A percentile compares a stretch with the other conserved stretches of the same genome.
Conservation (phyloP, 2,113 vertebrate species). For the Cyprinodon brontotheroides region DNA sequence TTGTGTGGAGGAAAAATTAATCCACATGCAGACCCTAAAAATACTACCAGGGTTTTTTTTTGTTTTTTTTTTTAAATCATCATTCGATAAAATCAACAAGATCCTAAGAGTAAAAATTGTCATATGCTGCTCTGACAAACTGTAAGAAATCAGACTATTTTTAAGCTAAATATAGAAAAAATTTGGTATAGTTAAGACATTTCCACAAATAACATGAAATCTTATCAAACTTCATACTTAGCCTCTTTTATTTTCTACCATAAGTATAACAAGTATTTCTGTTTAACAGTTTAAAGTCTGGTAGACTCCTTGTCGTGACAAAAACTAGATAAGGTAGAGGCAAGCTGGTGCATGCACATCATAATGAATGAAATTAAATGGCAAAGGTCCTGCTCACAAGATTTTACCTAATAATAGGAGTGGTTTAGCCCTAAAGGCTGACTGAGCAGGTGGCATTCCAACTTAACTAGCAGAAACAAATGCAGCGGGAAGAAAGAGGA, state of each 20-base stretch:
- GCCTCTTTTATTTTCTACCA: too few species aligned
- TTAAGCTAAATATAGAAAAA: background rate
- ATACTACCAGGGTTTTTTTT: background rate
- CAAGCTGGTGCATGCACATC: background rate
- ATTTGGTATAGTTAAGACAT: background rate
- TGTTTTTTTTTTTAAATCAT: background rate
- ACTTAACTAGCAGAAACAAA: slow-evolving; percentile 37
- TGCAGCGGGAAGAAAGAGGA: slow-evolving; percentile 7
- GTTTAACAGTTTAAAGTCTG: too few species aligned
- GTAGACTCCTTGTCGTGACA: too few species aligned
- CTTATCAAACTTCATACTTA: too few species aligned
- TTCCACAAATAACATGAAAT: background rate
- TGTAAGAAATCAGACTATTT: background rate
- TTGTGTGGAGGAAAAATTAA: too few species aligned
- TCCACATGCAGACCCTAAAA: too few species aligned
- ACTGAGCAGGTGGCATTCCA: slow-evolving; percentile 41
- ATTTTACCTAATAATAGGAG: slow-evolving; percentile 17
- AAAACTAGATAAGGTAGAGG: background rate
- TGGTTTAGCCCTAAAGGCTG: slow-evolving; percentile 23
- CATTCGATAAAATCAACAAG: background rate
- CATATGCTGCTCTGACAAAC: background rate
- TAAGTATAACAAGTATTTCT: too few species aligned
- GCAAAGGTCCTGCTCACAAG: slow-evolving; percentile 9
- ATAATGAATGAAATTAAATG: slow-evolving; percentile 9
- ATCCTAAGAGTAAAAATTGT: background rate